These are phyloP conservation scores for Desoria tigrina DNA, from an alignment of 2,888 invertebrate species.

Conservation along the genomic window DNA sequence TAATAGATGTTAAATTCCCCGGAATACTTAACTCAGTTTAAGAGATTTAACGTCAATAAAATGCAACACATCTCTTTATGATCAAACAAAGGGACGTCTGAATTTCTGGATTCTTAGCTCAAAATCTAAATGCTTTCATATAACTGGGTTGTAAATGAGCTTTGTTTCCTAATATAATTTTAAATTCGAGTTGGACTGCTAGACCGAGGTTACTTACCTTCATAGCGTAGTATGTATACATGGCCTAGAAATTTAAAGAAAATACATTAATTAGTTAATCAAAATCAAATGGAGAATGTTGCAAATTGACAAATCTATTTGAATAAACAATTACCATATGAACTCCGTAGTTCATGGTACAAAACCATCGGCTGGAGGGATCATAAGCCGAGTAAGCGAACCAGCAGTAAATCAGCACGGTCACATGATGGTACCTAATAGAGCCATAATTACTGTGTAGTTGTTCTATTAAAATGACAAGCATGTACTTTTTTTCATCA, in stretches of 20 bases:
- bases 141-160: neutral
- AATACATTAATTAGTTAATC: constrained; percentile 62
- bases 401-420: constrained; percentile 91
- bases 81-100: no score
- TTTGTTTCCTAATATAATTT: neutral
- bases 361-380: constrained; percentile 72
- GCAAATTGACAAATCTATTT: constrained; percentile 1
- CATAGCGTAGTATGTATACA: constrained; percentile 90
- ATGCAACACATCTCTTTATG: no score
- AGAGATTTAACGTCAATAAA: no score
- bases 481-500: no score
- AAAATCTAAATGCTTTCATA: no score
- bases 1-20: no score
- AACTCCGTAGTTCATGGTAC: constrained; percentile 61
- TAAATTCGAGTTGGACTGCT: neutral
- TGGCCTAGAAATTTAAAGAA: constrained; percentile 64
- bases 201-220: constrained; percentile 54
- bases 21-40: no score
- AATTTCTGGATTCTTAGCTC: no score
- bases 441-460: neutral
- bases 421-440: constrained; percentile 59
- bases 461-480: neutral
- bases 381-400: constrained; percentile 76
- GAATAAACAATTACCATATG: constrained; percentile 12
- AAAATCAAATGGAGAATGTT: constrained; percentile 94